Evolutionary conservation across 2,113 vertebrate genomes (phyloP).

Genomic region (Microtus pennsylvanicus): DNA sequence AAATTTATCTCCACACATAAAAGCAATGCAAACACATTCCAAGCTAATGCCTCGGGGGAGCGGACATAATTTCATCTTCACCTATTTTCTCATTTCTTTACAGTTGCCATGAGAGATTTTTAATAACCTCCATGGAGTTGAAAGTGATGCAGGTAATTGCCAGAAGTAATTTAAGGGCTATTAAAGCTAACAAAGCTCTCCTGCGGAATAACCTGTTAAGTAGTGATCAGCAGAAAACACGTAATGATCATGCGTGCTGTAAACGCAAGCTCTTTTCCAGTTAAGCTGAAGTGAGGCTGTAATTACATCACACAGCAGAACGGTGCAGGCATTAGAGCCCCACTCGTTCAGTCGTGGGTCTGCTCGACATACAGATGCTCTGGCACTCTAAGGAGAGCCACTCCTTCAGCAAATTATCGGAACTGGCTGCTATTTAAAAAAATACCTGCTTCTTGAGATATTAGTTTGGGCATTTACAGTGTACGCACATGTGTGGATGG

Average conservation of each 20-base stretch:
- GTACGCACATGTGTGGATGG: background rate
- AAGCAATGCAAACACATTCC: slow-evolving; percentile 75
- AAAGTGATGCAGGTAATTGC: slow-evolving; percentile 86
- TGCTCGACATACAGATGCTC: slow-evolving; percentile 52
- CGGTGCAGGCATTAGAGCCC: slow-evolving; percentile 63
- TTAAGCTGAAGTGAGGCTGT: slow-evolving; percentile 76
- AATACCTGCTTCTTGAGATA: slow-evolving; percentile 20
- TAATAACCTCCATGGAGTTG: slow-evolving; percentile 85
- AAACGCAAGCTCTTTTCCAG: slow-evolving; percentile 81
- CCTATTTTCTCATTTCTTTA: slow-evolving; percentile 85
- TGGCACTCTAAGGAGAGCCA: slow-evolving; percentile 61
- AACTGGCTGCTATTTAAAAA: background rate
- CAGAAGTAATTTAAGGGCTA: slow-evolving; percentile 86
- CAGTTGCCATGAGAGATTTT: slow-evolving; percentile 83
- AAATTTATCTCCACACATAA: slow-evolving; percentile 67
- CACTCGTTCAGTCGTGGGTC: background rate
- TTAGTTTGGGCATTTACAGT: background rate
- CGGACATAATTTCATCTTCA: slow-evolving; percentile 80
- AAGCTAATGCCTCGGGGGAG: slow-evolving; percentile 77
- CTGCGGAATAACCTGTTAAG: slow-evolving; percentile 84
- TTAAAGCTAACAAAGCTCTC: slow-evolving; percentile 88
- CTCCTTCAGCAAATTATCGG: slow-evolving; percentile 1
- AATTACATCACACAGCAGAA: slow-evolving; percentile 82
- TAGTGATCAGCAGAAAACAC: slow-evolving; percentile 82
- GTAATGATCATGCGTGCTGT: slow-evolving; percentile 76